Evolutionary conservation across 2,113 vertebrate genomes (phyloP).

Genomic region (Ceratotherium simum): DNA sequence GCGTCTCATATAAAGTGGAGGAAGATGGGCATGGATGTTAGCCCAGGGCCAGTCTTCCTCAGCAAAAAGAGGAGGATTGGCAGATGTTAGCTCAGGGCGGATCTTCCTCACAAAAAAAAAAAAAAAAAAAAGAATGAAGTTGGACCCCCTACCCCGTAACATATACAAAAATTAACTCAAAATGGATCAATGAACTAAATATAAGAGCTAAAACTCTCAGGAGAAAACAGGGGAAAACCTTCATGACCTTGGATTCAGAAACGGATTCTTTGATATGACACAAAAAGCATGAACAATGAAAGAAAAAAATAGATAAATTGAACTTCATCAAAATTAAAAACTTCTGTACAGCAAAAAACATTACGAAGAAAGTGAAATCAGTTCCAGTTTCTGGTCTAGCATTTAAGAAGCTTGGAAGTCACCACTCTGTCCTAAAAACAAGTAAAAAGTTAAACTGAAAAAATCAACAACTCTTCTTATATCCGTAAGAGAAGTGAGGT

Average conservation of each 20-base stretch:
- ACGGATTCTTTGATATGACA: neutral
- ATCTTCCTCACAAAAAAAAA: no score
- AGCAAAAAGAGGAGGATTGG: no score
- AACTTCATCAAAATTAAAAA: neutral
- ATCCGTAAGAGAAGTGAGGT: neutral
- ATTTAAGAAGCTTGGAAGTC: neutral
- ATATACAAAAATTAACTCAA: neutral
- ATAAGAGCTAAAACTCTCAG: neutral
- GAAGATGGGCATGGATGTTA: no score
- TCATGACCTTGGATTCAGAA: neutral
- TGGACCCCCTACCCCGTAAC: neutral
- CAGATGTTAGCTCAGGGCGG: no score
- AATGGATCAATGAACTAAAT: neutral
- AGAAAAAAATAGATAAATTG: neutral
- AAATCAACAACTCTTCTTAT: neutral
- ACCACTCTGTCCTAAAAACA: neutral
- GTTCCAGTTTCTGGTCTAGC: neutral
- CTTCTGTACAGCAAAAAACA: neutral
- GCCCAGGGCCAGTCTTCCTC: no score
- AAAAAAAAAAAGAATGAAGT: neutral
- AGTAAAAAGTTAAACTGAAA: neutral
- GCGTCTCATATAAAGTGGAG: no score
- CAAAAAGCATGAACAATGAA: neutral
- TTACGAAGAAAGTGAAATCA: neutral
- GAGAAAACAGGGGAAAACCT: neutral